These are phyloP conservation scores for Ceyx cyanopectus DNA, from an alignment of 2,113 vertebrate genomes.

Conservation along the genomic window DNA sequence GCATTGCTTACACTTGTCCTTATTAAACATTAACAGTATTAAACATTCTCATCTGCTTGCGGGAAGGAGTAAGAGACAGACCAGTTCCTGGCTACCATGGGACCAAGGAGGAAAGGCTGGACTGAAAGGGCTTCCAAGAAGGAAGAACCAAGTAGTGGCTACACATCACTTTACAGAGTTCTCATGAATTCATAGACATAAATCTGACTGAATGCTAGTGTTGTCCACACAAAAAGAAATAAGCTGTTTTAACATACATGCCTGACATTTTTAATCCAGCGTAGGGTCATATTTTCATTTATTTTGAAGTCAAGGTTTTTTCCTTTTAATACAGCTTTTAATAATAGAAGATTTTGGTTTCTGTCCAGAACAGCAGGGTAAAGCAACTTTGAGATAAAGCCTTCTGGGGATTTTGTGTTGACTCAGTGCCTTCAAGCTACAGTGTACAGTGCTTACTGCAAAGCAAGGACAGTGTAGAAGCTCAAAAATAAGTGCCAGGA, in stretches of 20 bases:
- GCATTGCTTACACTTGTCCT: not conserved
- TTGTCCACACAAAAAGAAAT: not conserved
- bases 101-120: not conserved
- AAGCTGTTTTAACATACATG: not conserved
- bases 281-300: not conserved
- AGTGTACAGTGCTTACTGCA: not conserved
- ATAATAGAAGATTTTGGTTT: not conserved
- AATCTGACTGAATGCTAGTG: not conserved
- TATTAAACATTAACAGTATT: not conserved
- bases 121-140: not conserved
- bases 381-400: not conserved
- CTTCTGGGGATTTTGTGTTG: conserved; percentile 12
- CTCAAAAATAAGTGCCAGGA: not conserved
- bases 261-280: not conserved
- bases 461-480: not conserved
- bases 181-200: not conserved
- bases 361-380: not conserved
- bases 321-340: not conserved
- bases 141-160: not conserved
- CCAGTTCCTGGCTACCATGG: not conserved
- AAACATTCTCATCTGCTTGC: not conserved
- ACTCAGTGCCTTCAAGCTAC: conserved; percentile 13
- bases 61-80: not conserved
- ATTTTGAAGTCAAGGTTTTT: not conserved
- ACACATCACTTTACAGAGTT: not conserved